Evolutionary conservation across 1,140 invertebrate genomes (phyloP), one percentile per base, ranked within the genome.

Genomic region (Trichonephila clavata): DNA sequence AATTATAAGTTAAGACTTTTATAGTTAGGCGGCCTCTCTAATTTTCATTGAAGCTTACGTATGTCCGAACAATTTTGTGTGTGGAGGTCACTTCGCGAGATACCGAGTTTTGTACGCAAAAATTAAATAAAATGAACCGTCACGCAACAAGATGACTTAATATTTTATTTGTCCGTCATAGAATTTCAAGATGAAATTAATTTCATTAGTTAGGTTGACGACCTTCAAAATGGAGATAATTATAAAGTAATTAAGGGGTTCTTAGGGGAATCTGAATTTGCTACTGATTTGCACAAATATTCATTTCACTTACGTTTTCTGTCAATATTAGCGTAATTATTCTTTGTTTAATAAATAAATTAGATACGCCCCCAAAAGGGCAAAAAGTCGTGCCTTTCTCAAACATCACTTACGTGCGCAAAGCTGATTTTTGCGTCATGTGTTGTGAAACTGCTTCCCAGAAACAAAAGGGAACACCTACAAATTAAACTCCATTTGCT

Each of bases 271-370:
- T 60, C 24, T 81, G 32, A 81, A 21, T 81, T 60, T 61, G 59
- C 90, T 83, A 83, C 90, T 63, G 61, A 84, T 92, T 84, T 92
- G 59, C 81, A 84, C 90, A 60, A 84, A 43, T 39, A 83, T 92
- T 61, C 59, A 63, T 60, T 77, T 90, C 20, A 90, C 89, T 80
- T 81, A n/a, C 27, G 65, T 81, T 92, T 92, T 92, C 77, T 84
- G 39, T 68, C 80, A 63, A 84, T 84, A 91, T 92, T 92, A 84
- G 59, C 80, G 65, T 84, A 84, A 92, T 92, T 92, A 80, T 83
- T 81, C 68, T 90, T n/a, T 61, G 80, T 32, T 92, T 92, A 90
- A 90, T 80, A 90, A 90, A 61, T 61, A 80, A 80, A 90, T 88
- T 77, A 90, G 77, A 59, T 65, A 92, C 90, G 59, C 59, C 60